phyloP scores from a whole-genome alignment of 2,888 invertebrate species.

The Nephrocerus scutellatus region DNA sequence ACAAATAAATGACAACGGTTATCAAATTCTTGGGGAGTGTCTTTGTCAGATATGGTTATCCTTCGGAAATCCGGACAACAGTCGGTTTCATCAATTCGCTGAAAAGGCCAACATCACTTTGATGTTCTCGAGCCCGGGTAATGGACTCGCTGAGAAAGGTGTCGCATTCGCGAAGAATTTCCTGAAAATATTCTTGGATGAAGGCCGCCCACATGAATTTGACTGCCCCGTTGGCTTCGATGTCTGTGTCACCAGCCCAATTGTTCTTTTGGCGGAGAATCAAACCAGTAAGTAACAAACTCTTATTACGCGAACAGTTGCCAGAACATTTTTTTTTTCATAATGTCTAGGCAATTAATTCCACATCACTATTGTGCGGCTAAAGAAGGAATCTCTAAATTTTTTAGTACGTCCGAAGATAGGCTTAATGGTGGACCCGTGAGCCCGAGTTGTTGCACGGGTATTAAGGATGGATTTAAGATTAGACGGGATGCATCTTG shows the following conservation, averaged over 20 bases:
- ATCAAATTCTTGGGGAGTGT: slow-evolving; percentile 5
- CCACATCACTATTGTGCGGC: too few species aligned
- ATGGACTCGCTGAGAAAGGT: slow-evolving; percentile 11
- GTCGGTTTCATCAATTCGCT: slow-evolving; percentile 2
- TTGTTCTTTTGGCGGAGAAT: slow-evolving; percentile 9
- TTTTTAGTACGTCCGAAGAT: too few species aligned
- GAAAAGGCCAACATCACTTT: slow-evolving; percentile 7
- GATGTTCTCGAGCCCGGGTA: slow-evolving; percentile 9
- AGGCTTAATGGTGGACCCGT: too few species aligned
- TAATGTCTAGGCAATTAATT: too few species aligned
- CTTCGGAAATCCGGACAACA: slow-evolving; percentile 7
- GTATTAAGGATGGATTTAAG: too few species aligned
- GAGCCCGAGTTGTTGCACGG: too few species aligned
- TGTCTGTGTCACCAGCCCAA: slow-evolving; percentile 6
- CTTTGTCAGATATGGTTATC: slow-evolving; percentile 7
- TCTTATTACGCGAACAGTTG: too few species aligned
- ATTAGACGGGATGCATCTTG: too few species aligned
- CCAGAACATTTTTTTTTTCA: too few species aligned
- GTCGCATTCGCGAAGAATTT: slow-evolving; percentile 10
- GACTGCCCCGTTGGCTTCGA: slow-evolving; percentile 3
- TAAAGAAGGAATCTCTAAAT: too few species aligned
- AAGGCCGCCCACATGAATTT: slow-evolving; percentile 2
- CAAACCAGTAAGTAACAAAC: too few species aligned
- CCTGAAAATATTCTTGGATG: slow-evolving; percentile 5
- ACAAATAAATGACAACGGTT: slow-evolving; percentile 4